phyloP scores from a whole-genome alignment of 2,113 vertebrate species.

The Aleadryas rufinucha region DNA sequence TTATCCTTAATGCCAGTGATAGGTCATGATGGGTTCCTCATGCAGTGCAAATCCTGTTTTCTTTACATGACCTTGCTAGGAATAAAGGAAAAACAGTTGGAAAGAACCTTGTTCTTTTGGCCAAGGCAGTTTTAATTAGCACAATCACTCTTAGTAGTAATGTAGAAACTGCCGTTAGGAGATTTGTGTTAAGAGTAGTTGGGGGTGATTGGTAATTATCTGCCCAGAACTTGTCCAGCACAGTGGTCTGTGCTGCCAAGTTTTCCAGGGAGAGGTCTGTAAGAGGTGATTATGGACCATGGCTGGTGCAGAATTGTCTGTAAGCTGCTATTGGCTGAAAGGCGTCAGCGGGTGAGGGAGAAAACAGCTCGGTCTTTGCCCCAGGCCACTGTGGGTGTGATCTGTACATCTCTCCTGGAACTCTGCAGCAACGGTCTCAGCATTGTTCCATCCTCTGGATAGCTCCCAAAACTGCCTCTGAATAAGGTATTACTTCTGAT shows the following conservation, averaged over 20 bases:
- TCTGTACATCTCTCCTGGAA: neutral
- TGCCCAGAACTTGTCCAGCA: neutral
- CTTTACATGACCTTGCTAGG: neutral
- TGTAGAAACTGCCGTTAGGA: neutral
- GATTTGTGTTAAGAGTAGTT: neutral
- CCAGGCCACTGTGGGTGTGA: fast-evolving
- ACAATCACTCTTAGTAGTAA: neutral
- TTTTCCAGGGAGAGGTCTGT: neutral
- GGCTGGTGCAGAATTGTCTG: neutral
- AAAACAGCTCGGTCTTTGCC: neutral
- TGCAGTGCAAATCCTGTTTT: neutral
- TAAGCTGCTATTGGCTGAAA: neutral
- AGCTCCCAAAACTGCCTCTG: neutral
- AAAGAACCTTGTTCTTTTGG: neutral
- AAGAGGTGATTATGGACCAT: neutral
- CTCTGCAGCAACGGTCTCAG: neutral
- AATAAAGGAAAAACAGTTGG: neutral
- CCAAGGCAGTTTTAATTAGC: neutral
- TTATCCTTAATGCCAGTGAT: neutral
- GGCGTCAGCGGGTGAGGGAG: neutral
- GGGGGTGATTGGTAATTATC: neutral
- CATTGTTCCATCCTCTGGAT: neutral
- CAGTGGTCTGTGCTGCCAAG: neutral
- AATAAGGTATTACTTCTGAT: neutral
- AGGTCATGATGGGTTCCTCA: neutral